These are phyloP conservation scores for Coenobita brevimanus DNA, from an alignment of 1,140 invertebrate genomes.

Conservation along the genomic window DNA sequence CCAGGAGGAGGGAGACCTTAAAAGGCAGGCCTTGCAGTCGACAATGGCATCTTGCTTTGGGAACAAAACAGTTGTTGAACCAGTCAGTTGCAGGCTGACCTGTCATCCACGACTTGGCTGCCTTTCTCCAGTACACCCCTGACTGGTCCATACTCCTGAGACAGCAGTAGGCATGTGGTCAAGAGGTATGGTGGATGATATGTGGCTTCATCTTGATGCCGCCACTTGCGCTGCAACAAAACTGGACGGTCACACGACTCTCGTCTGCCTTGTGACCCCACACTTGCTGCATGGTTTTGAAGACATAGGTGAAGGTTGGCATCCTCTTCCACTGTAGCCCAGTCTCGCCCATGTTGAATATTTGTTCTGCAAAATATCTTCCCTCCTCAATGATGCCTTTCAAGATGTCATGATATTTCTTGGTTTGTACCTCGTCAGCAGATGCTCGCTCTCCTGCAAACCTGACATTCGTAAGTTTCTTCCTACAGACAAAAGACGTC, in stretches of 20 bases:
- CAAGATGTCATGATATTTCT: not conserved
- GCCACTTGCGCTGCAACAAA: not conserved
- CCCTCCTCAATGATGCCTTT: not conserved
- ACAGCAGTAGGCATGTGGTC: not conserved
- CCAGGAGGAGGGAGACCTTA: not conserved
- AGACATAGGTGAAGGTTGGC: not conserved
- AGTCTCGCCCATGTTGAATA: constrained; percentile 16
- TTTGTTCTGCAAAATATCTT: not conserved
- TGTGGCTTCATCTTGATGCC: constrained; percentile 1
- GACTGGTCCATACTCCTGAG: not conserved
- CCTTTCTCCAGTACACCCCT: too few species aligned
- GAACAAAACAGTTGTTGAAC: not conserved
- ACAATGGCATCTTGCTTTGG: not conserved
- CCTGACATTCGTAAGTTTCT: too few species aligned
- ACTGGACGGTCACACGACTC: not conserved
- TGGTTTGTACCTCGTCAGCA: not conserved
- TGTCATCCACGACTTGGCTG: not conserved
- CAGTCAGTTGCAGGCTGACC: not conserved
- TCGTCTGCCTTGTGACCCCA: not conserved
- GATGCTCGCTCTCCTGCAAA: not conserved
- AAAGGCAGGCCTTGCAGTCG: not conserved
- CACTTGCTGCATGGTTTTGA: not conserved
- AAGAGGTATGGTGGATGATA: not conserved
- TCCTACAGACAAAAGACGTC: too few species aligned
- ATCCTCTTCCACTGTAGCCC: not conserved